phyloP scores from a whole-genome alignment of 2,888 invertebrate species.

The Tortrix viridana region DNA sequence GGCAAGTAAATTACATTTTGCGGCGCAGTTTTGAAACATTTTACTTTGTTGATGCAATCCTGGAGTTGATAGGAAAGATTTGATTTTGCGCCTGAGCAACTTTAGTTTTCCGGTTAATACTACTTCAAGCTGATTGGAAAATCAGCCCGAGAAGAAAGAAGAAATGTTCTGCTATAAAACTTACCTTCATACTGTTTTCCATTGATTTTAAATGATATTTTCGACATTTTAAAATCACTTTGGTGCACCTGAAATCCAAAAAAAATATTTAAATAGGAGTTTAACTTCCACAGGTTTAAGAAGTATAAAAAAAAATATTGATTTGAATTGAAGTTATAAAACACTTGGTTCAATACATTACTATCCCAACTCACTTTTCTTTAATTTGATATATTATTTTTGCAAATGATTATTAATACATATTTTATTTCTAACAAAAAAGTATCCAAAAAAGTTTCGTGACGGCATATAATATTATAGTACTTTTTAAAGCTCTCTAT shows the following conservation, averaged over 20 bases:
- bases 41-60: background rate
- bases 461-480: too few relatives aligned
- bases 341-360: too few relatives aligned
- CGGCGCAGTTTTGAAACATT: background rate
- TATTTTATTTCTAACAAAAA: too few relatives aligned
- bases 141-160: background rate
- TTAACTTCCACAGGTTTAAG: too few relatives aligned
- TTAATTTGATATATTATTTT: too few relatives aligned
- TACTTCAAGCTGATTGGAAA: background rate
- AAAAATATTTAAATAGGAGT: background rate
- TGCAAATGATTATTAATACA: too few relatives aligned
- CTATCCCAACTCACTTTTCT: too few relatives aligned
- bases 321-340: too few relatives aligned
- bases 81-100: background rate
- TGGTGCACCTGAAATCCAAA: background rate
- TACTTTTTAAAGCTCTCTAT: too few relatives aligned
- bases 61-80: background rate
- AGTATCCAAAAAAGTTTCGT: too few relatives aligned
- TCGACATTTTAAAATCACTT: slow-evolving; percentile 42
- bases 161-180: background rate
- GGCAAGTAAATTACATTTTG: slow-evolving; percentile 2
- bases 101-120: too few relatives aligned
- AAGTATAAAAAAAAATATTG: too few relatives aligned
- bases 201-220: slow-evolving; percentile 53
- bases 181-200: slow-evolving; percentile 51